phyloP scores from a whole-genome alignment of 2,888 invertebrate genomes.

The Glomeris marginata region DNA sequence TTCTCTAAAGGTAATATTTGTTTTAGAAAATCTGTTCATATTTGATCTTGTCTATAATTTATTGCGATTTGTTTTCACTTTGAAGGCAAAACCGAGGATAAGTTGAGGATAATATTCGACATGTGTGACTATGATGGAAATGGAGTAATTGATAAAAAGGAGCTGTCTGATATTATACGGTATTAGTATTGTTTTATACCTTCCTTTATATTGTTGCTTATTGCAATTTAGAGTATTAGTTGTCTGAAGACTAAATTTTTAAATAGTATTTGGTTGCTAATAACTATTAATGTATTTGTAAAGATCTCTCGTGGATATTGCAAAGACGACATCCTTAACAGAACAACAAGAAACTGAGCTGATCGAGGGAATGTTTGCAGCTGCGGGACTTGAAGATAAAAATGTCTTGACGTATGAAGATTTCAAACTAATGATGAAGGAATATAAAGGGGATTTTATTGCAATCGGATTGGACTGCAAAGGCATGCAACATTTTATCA shows the following conservation, averaged over 20 bases:
- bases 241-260: not conserved
- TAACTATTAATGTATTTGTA: not conserved
- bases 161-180: conserved; percentile 81
- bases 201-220: not conserved
- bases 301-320: conserved; percentile 72
- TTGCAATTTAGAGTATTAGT: not conserved
- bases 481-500: conserved; percentile 34
- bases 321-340: conserved; percentile 68
- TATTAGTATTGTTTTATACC: conserved; percentile 5
- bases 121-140: conserved; percentile 95
- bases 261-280: not conserved
- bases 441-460: conserved; percentile 88
- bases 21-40: not conserved
- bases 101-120: conserved; percentile 83
- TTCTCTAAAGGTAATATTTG: conserved; percentile 56
- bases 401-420: conserved; percentile 79
- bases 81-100: conserved; percentile 64
- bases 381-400: conserved; percentile 77
- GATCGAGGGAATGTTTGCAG: conserved; percentile 88
- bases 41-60: not conserved
- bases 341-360: conserved; percentile 73
- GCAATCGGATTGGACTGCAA: conserved; percentile 89
- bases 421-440: conserved; percentile 91
- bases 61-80: not conserved
- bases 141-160: conserved; percentile 84